Evolutionary conservation across 2,797 vertebrate genomes (phyloP), one percentile per base, ranked within the genome.

Genomic region (Coreius guichenoti): DNA sequence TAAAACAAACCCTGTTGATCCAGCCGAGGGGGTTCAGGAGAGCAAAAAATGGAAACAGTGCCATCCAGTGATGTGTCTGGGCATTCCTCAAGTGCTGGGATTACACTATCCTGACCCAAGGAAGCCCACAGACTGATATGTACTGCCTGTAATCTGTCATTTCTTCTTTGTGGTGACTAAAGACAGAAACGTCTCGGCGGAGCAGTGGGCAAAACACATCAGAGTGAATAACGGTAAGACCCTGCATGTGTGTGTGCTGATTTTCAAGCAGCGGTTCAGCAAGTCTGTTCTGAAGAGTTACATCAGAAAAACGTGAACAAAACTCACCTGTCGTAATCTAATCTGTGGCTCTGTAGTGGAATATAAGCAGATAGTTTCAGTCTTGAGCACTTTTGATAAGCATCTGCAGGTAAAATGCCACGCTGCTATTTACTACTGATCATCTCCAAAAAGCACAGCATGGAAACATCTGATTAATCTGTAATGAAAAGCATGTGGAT

Each of bases 21-120:
- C 89, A 86, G 92, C 87, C 61, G 3, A 88, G 51, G 84, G 74
- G 70, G 67, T 73, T 83, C 49, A 78, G 58, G 51, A 74, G 49
- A 67, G 89, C 92, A 92, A 96, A 96, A 96, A 97, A 98, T 97
- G 97, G 97, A 98, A 99, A 99, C 97, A 99, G 95, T 99, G 98
- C 98, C 98, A 99, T 99, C 98, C 98, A 98, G 98, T 99, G 98
- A 98, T 97, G 96, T 95, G 96, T 97, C 95, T 93, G 94, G 97
- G 96, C 96, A 96, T 96, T 96, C 95, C 96, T 97, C 94, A 96
- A 95, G 92, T 86, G 87, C 75, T 87, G 16, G 29, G 63, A 65
- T 8, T 31, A 14, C 63, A 65, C 14, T 31, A 31, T 17, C 26
- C 63, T 65, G 63, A 31, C 63, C 63, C 29, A 65, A 65, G 29